phyloP scores from a whole-genome alignment of 2,113 vertebrate genomes.

The Ornithorhynchus anatinus region DNA sequence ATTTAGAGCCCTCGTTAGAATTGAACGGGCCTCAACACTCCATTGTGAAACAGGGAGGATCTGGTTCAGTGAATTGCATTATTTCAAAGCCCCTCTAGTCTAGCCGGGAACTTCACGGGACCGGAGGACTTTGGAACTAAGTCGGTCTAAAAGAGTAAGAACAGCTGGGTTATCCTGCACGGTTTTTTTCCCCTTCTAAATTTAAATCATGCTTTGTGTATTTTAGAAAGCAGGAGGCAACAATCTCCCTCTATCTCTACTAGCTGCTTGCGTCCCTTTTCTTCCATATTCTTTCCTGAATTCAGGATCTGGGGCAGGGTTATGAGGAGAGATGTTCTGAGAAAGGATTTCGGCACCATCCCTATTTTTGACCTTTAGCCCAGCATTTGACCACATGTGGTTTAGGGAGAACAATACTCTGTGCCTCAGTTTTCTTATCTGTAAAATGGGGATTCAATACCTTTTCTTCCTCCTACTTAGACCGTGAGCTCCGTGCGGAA shows the following conservation, averaged over 20 bases:
- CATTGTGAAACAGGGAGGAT: neutral
- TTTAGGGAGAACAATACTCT: too few relatives aligned
- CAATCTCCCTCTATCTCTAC: slow-evolving; percentile 44
- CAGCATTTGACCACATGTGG: too few relatives aligned
- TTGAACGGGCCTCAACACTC: slow-evolving; percentile 2
- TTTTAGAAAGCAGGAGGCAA: slow-evolving; percentile 60
- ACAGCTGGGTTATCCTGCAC: slow-evolving; percentile 30
- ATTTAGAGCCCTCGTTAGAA: neutral
- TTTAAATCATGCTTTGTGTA: slow-evolving; percentile 38
- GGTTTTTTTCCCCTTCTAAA: slow-evolving; percentile 34
- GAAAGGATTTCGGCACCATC: slow-evolving; percentile 36
- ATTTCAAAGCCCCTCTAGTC: slow-evolving; percentile 14
- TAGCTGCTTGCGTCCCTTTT: slow-evolving; percentile 36
- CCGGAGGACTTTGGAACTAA: slow-evolving; percentile 1
- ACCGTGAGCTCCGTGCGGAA: too few relatives aligned
- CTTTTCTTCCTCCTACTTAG: too few relatives aligned
- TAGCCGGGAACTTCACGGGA: neutral
- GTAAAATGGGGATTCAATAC: too few relatives aligned
- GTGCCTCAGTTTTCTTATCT: too few relatives aligned
- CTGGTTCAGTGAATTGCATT: neutral
- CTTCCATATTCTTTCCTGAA: slow-evolving; percentile 44
- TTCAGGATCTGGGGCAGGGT: slow-evolving; percentile 26
- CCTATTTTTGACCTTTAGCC: slow-evolving; percentile 52
- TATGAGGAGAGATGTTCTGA: slow-evolving; percentile 41
- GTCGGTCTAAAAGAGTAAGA: slow-evolving; percentile 44